phyloP scores from a whole-genome alignment of 2,888 invertebrate species.

The Synergus japonicus region DNA sequence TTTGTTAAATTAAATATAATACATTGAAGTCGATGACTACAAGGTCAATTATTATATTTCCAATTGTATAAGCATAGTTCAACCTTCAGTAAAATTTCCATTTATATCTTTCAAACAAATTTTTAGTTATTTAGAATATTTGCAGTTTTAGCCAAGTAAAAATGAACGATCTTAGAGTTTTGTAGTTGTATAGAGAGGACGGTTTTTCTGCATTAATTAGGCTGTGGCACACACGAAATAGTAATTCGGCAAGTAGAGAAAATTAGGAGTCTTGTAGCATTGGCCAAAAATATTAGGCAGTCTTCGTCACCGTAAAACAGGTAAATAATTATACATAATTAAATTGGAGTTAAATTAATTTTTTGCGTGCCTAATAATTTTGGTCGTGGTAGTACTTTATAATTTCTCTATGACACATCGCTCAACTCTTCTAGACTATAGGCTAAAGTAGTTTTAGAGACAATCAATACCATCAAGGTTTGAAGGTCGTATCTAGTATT shows the following conservation, averaged over 20 bases:
- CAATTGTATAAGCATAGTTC: background rate
- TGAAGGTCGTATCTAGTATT: conserved; percentile 11
- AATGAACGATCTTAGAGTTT: conserved; percentile 14
- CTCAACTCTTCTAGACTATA: conserved; percentile 6
- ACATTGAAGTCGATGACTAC: background rate
- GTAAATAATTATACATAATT: background rate
- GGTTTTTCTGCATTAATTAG: conserved; percentile 58
- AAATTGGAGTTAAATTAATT: background rate
- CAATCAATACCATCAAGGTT: conserved; percentile 7
- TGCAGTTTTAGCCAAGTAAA: background rate
- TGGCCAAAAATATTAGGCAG: conserved; percentile 28
- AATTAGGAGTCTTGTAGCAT: conserved; percentile 45
- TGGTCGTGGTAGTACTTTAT: background rate
- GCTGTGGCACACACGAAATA: conserved; percentile 60
- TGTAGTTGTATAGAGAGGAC: conserved; percentile 56
- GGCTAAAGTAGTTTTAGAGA: background rate
- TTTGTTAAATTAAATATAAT: background rate
- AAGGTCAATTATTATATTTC: background rate
- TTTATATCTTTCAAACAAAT: background rate
- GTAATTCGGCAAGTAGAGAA: conserved; percentile 58
- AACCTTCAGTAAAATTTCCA: background rate
- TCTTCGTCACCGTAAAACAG: background rate
- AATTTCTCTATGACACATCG: conserved; percentile 8
- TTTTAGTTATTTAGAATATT: background rate
- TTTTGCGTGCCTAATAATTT: conserved; percentile 10